These are phyloP conservation scores for Drepana falcataria DNA, from an alignment of 2,888 invertebrate species.

Conservation along the genomic window DNA sequence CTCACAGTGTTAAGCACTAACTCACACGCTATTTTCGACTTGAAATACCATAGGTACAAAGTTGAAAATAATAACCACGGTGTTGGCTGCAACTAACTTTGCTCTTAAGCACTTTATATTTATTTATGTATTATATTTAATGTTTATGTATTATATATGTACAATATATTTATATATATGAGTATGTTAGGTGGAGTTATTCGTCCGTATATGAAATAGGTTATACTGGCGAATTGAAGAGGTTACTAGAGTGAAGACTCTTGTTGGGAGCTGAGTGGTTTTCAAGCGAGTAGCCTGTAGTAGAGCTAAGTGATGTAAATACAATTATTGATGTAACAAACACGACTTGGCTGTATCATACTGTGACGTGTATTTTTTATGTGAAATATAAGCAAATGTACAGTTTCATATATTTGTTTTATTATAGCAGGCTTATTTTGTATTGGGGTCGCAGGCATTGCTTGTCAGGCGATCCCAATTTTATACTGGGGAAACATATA, in stretches of 20 bases:
- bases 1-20: slow-evolving; percentile 9
- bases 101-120: slow-evolving; percentile 10
- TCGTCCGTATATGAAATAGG: background rate
- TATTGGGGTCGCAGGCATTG: too few species aligned
- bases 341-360: slow-evolving; percentile 48
- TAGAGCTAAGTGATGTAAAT: slow-evolving; percentile 22
- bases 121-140: slow-evolving; percentile 10
- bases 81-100: slow-evolving; percentile 36
- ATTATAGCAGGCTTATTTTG: slow-evolving; percentile 24
- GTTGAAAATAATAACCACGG: slow-evolving; percentile 17
- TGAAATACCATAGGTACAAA: slow-evolving; percentile 9
- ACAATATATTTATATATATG: slow-evolving; percentile 5
- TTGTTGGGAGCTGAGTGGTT: slow-evolving; percentile 20
- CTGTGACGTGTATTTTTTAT: slow-evolving; percentile 68
- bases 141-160: slow-evolving; percentile 8
- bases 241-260: slow-evolving; percentile 9
- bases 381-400: slow-evolving; percentile 74
- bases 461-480: too few species aligned
- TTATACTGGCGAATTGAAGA: slow-evolving; percentile 3
- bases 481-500: too few species aligned
- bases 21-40: slow-evolving; percentile 13
- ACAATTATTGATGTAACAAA: slow-evolving; percentile 40
- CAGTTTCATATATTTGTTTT: slow-evolving; percentile 62
- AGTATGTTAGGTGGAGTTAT: slow-evolving; percentile 13
- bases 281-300: slow-evolving; percentile 12